Base-by-base conservation (phyloP, 2,113 vertebrate species). In the Melierax canorus region DNA sequence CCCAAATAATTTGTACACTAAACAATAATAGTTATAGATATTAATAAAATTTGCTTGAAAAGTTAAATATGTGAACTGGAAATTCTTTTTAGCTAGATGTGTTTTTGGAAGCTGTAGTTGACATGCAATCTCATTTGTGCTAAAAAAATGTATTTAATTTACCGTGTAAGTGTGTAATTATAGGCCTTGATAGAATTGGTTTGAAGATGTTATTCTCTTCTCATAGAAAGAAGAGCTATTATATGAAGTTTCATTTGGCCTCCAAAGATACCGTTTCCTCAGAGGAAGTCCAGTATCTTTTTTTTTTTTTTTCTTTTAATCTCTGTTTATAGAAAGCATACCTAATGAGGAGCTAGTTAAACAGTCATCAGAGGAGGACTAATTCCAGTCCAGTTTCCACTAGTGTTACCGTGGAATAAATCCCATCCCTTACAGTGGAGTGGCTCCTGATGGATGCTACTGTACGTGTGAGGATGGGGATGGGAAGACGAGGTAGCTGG, bases 161-260 rank as follows among this genome's bases (percentile, higher is more conserved):
- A 68, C 83, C 90, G 34, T 90, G 56, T 92, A 94, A 97, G 94
- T 95, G 94, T 90, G 94, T 94, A 96, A 97, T 97, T 97, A 90
- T 71, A 91, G 76, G 89, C 90, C 86, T 94, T 80, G 67, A 68
- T 93, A 39, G 96, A 97, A 97, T 96, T 97, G 92, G 83, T 97
- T 97, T 95, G 95, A 97, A 95, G 89, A 94, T 78, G 91, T 96
- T 94, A 95, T 88, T 97, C 80, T 95, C 91, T 73, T 76, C 89
- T 72, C 66, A 27, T 50, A 26, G 84, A 87, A 92, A 96, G 78
- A 56, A 80, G 76, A 86, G 46, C 16, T 66, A 74, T 88, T 98
- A 87, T 38, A 67, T 6, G 34, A 63, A 79, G 66, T 96, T 97
- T 92, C 94, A 79, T 97, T 96, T 98, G 94, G 93, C 96, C 94